phyloP scores from a whole-genome alignment of 2,113 vertebrate species.

The Lontra canadensis region DNA sequence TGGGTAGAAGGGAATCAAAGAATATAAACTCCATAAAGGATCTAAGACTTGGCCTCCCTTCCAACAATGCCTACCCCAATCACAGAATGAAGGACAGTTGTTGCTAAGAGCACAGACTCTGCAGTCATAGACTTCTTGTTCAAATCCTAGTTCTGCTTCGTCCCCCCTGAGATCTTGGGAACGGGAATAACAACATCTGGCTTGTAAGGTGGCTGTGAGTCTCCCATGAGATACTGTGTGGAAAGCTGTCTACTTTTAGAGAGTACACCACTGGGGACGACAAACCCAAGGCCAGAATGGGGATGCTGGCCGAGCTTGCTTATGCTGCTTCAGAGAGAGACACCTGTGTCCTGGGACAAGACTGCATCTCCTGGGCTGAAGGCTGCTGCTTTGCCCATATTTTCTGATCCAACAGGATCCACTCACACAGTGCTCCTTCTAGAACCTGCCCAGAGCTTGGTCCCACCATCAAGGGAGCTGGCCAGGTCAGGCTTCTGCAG shows the following conservation, averaged over 20 bases:
- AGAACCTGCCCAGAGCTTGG: background rate
- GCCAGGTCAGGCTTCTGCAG: background rate
- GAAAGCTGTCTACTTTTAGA: background rate
- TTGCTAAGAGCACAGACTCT: background rate
- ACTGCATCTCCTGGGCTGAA: accelerated
- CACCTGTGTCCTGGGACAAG: accelerated
- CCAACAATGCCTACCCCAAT: background rate
- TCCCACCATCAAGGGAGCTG: too few species aligned
- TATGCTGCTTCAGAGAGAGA: too few species aligned
- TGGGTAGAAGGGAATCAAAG: background rate
- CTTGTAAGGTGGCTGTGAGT: background rate
- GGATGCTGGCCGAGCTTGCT: background rate
- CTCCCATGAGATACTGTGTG: background rate
- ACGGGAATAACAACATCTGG: background rate
- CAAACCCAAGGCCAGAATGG: background rate
- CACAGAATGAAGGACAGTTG: background rate
- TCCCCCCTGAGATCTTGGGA: background rate
- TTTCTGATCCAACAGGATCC: background rate
- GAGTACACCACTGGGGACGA: accelerated
- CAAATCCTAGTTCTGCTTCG: background rate
- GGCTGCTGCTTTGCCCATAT: background rate
- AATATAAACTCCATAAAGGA: background rate
- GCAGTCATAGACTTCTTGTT: background rate
- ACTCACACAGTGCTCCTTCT: background rate
- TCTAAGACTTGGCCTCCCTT: background rate